These are phyloP conservation scores for Balearica regulorum DNA, from an alignment of 2,797 vertebrate species.

Conservation along the genomic window DNA sequence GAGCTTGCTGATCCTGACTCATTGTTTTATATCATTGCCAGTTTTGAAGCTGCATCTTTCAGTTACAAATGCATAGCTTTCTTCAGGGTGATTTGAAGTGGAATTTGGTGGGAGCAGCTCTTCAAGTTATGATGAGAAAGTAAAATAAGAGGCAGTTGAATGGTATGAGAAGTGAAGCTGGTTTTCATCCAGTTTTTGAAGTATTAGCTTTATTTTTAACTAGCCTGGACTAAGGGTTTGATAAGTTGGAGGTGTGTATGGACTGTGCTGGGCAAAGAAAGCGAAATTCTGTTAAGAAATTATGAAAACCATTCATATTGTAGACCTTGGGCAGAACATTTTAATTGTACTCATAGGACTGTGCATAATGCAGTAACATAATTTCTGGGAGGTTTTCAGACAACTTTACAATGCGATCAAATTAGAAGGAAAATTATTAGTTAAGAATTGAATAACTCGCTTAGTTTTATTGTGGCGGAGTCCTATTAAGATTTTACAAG, in stretches of 20 bases:
- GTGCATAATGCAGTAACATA: neutral
- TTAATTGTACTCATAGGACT: neutral
- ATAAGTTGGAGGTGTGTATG: neutral
- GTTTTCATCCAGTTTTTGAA: neutral
- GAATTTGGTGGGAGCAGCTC: neutral
- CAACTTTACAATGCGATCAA: neutral
- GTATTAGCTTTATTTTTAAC: neutral
- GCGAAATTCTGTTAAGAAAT: neutral
- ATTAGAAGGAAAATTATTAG: neutral
- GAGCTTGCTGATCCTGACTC: neutral
- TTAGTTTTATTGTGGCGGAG: neutral
- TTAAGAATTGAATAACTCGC: neutral
- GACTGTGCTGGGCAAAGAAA: neutral
- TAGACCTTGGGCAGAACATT: neutral
- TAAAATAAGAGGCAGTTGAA: neutral
- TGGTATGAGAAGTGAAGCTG: neutral
- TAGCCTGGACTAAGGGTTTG: neutral
- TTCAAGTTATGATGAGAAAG: neutral
- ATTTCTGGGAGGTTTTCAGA: neutral
- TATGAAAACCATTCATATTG: neutral
- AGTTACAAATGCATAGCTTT: neutral
- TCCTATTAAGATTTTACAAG: constrained; percentile 6
- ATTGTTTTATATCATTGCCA: neutral
- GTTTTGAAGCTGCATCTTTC: neutral
- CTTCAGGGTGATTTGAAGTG: neutral